Conservation (phyloP, 1,140 invertebrate species). For the Calliphora vicina region DNA sequence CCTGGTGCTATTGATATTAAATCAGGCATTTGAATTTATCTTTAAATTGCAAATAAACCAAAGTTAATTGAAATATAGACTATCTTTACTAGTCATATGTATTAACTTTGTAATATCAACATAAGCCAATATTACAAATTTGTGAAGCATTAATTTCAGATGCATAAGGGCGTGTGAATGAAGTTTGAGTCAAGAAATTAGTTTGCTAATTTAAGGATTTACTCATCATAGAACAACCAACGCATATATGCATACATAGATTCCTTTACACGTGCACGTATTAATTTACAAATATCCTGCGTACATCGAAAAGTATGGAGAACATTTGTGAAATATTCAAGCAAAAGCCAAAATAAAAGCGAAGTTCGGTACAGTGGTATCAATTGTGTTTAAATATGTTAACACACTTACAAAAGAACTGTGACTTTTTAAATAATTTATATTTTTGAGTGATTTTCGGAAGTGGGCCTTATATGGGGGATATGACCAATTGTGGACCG, state of each 20-base stretch:
- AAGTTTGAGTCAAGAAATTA: not conserved
- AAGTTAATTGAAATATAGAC: no score
- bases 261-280: not conserved
- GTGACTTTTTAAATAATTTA: not conserved
- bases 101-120: not conserved
- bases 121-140: not conserved
- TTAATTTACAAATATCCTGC: not conserved
- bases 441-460: no score
- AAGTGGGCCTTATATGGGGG: no score
- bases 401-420: no score
- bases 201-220: conserved; percentile 10
- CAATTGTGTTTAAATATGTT: no score
- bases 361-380: not conserved
- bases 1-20: no score
- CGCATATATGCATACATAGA: not conserved
- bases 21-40: no score
- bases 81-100: no score
- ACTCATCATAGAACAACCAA: not conserved
- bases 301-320: not conserved
- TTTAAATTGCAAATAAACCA: no score
- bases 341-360: not conserved
- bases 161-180: not conserved
- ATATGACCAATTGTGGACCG: no score
- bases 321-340: not conserved
- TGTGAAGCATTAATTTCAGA: not conserved